Evolutionary conservation across 1,140 invertebrate species (phyloP), one percentile per base, ranked within the genome.

Genomic region (Steinernema feltiae): DNA sequence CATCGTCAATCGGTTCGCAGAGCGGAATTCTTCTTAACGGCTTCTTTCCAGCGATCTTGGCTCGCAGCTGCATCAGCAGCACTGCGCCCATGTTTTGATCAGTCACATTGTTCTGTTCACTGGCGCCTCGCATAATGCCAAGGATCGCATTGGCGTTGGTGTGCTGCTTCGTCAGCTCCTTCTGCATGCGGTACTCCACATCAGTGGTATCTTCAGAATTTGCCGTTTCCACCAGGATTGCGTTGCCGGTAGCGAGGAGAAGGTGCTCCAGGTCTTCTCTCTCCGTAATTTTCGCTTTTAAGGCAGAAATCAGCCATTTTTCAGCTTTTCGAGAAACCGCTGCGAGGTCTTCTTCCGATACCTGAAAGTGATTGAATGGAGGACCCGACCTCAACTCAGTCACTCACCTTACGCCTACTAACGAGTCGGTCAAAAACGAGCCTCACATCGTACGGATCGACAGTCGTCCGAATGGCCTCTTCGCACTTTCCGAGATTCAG

Each of bases 1-100:
- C 27, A 78, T 79, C 72, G 41, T 75, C 18, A 69, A 70, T 15
- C 71, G 83, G 30, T 75, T 73, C 24, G 71, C 32, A 17, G 29
- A 21, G 21, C 27, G 12, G 17, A n/a, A n/a, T n/a, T n/a, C n/a
- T n/a, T 17, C 72, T 3, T 29, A 35, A 7, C 31, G 18, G 27
- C 27, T 71, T 29, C 84, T 78, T 30, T 85, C 53, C 15, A 84
- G 85, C 80, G 27, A 83, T 75, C 48, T 84, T 86, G 69, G 78
- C 70, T n/a, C 84, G 76, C 32, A 85, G 70, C 70, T 85, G 84
- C 84, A 85, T 86, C 30, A 85, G 53, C 15, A 86, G 35, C 24
- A 85, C 30, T 12, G 84, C 84, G 12, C 76, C 76, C 69, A 80
- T 81, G 41, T 85, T 85, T 18, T 80, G 79, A 18, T 77, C 80